Conservation (phyloP, 2,113 vertebrate genomes). For the Percina caprodes region DNA sequence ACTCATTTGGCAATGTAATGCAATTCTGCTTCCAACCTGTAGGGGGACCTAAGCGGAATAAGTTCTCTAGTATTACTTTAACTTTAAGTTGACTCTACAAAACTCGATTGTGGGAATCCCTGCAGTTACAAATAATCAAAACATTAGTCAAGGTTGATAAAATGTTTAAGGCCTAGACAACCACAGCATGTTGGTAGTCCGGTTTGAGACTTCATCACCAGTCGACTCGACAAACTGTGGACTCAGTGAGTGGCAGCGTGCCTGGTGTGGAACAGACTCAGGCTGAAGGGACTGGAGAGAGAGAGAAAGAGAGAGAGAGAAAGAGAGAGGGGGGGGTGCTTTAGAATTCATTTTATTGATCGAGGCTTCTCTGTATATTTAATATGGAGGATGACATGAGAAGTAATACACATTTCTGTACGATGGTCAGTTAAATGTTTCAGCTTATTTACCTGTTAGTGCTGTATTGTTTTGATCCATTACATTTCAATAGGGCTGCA, state of each 20-base stretch:
- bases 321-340: too few relatives aligned
- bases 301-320: background rate
- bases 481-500: background rate
- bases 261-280: conserved; percentile 55
- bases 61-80: background rate
- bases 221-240: background rate
- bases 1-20: too few relatives aligned
- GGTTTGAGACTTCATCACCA: background rate
- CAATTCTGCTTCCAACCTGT: too few relatives aligned
- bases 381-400: background rate
- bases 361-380: background rate
- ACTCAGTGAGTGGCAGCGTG: conserved; percentile 49
- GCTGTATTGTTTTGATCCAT: background rate
- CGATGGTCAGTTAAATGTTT: background rate
- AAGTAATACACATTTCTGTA: background rate
- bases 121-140: background rate
- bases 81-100: background rate
- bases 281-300: conserved; percentile 59
- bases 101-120: background rate
- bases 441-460: background rate
- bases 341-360: background rate
- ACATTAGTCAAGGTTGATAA: background rate
- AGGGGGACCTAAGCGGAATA: too few relatives aligned
- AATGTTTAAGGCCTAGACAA: conserved; percentile 13
- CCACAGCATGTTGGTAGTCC: background rate